Conservation (phyloP, 2,797 vertebrate genomes). For the Myotis vivesi region DNA sequence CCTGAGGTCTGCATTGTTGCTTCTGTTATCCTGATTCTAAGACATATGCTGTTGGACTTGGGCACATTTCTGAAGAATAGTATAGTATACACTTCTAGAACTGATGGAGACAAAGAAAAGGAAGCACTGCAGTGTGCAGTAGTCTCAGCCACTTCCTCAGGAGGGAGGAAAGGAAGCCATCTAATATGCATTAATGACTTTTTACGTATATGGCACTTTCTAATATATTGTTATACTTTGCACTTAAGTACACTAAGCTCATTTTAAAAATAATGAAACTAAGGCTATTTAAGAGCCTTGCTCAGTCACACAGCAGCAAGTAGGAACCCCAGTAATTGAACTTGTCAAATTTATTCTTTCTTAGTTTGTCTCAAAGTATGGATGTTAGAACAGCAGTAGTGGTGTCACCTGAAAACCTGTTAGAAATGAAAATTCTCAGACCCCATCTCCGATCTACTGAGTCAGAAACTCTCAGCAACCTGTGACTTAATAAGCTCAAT, state of each 20-base stretch:
- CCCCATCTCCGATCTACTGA: neutral
- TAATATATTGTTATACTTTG: neutral
- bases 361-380: neutral
- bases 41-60: neutral
- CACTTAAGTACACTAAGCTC: neutral
- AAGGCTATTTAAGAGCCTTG: neutral
- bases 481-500: neutral
- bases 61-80: neutral
- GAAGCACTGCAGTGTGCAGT: neutral
- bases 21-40: conserved; percentile 32
- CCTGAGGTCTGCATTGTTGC: neutral
- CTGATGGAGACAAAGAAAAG: neutral
- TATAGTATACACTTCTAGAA: neutral
- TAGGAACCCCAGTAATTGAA: neutral
- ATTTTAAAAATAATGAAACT: conserved; percentile 4
- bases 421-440: neutral
- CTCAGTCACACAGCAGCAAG: neutral
- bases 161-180: neutral
- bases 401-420: neutral
- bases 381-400: neutral
- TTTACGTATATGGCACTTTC: neutral
- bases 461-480: neutral
- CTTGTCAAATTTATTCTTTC: neutral
- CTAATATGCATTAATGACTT: neutral
- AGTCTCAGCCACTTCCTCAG: neutral